Conservation (phyloP, 2,797 vertebrate genomes). For the Sebastes minor region DNA sequence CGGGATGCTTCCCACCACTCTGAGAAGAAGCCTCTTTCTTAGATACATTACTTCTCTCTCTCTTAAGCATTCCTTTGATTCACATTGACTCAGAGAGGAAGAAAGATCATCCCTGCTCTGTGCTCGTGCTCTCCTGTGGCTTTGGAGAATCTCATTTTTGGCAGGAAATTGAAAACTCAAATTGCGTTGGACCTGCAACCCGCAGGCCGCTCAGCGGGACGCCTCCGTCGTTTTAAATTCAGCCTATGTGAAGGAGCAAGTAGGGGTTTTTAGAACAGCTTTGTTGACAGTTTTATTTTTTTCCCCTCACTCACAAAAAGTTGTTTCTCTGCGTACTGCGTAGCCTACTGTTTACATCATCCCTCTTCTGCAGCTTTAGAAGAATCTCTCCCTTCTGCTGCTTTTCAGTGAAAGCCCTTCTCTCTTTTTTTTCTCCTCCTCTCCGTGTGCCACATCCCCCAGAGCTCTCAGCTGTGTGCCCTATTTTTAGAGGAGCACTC, state of each 20-base stretch:
- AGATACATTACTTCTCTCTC: neutral
- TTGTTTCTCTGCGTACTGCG: neutral
- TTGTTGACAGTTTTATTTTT: constrained; percentile 5
- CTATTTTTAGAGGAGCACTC: constrained; percentile 74
- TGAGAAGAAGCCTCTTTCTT: constrained; percentile 4
- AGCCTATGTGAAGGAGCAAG: neutral
- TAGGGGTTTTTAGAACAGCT: constrained; percentile 33
- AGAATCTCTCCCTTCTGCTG: constrained; percentile 29
- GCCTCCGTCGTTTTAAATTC: constrained; percentile 14
- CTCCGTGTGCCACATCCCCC: constrained; percentile 51
- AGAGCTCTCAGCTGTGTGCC: constrained; percentile 69
- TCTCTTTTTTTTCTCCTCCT: constrained; percentile 5
- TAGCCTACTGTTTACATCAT: constrained; percentile 49
- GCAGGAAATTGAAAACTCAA: constrained; percentile 45
- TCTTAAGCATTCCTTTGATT: constrained; percentile 52
- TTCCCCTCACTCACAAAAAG: neutral
- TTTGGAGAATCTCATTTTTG: constrained; percentile 47
- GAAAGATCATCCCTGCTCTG: constrained; percentile 1
- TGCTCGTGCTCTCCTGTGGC: neutral
- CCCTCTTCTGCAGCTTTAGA: constrained; percentile 37
- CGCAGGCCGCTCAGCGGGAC: constrained; percentile 14
- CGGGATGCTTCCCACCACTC: neutral
- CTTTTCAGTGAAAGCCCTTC: constrained; percentile 50
- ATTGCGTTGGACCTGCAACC: constrained; percentile 25
- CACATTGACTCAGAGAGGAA: constrained; percentile 19